Conservation (phyloP, 2,797 vertebrate genomes). For the Phylloscopus collybita region DNA sequence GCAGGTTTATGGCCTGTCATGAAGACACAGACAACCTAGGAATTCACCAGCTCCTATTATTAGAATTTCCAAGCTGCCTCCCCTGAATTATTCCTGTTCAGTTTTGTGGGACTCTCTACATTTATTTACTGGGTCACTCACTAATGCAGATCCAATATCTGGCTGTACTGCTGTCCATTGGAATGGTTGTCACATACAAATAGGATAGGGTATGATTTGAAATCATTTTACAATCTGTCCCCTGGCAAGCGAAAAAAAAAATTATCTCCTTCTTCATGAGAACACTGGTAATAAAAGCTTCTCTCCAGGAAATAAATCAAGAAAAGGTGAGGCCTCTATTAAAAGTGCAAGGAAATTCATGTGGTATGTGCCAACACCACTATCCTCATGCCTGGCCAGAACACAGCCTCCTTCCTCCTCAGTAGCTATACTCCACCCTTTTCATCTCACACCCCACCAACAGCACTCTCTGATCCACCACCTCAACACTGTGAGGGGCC, state of each 20-base stretch:
- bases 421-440: neutral
- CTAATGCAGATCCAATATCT: neutral
- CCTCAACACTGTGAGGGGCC: neutral
- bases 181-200: neutral
- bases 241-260: neutral
- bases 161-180: neutral
- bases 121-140: neutral
- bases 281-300: neutral
- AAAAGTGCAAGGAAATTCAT: neutral
- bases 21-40: neutral
- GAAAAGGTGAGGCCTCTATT: neutral
- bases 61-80: neutral
- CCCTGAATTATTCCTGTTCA: neutral
- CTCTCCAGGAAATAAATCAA: neutral
- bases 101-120: neutral
- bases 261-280: neutral
- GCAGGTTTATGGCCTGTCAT: neutral
- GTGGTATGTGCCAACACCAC: neutral
- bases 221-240: neutral
- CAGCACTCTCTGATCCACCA: accelerated
- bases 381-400: neutral
- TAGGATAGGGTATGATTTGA: neutral
- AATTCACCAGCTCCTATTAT: neutral
- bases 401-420: neutral
- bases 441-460: neutral